Evolutionary conservation across 2,888 invertebrate species (phyloP).

Genomic region (Watsonalla cultraria): DNA sequence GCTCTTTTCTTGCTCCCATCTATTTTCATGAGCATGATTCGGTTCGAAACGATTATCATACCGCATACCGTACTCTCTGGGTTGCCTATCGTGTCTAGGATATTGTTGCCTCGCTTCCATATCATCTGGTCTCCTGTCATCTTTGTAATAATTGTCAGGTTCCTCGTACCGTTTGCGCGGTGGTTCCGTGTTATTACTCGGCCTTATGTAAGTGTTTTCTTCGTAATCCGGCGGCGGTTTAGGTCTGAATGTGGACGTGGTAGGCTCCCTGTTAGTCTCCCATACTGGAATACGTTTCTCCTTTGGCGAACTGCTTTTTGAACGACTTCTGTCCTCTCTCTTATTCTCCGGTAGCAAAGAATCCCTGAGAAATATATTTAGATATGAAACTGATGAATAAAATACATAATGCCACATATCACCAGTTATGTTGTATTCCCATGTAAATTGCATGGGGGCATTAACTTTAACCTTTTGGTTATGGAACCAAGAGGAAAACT

Average conservation of each 20-base stretch:
- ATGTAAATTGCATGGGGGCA: too few species aligned
- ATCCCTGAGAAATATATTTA: constrained; percentile 33
- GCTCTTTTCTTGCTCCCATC: constrained; percentile 33
- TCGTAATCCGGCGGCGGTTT: constrained; percentile 30
- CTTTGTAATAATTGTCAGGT: constrained; percentile 9
- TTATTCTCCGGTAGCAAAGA: constrained; percentile 45
- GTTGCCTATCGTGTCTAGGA: constrained; percentile 34
- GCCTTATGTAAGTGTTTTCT: constrained; percentile 19
- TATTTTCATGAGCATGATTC: constrained; percentile 17
- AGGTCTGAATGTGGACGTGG: constrained; percentile 16
- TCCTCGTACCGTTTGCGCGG: constrained; percentile 29
- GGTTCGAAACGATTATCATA: constrained; percentile 13
- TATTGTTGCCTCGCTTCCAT: constrained; percentile 20
- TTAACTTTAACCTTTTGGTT: too few species aligned
- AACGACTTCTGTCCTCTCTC: constrained; percentile 36
- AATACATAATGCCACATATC: constrained; percentile 1
- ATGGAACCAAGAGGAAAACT: too few species aligned
- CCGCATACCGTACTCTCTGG: constrained; percentile 18
- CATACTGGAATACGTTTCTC: constrained; percentile 47
- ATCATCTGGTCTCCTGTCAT: constrained; percentile 25
- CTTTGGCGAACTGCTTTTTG: constrained; percentile 47
- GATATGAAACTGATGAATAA: background rate
- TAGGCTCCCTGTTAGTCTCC: constrained; percentile 36
- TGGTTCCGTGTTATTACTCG: constrained; percentile 11
- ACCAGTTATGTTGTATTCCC: too few species aligned